Evolutionary conservation across 2,888 invertebrate genomes (phyloP).

Genomic region (Melanophora roralis): DNA sequence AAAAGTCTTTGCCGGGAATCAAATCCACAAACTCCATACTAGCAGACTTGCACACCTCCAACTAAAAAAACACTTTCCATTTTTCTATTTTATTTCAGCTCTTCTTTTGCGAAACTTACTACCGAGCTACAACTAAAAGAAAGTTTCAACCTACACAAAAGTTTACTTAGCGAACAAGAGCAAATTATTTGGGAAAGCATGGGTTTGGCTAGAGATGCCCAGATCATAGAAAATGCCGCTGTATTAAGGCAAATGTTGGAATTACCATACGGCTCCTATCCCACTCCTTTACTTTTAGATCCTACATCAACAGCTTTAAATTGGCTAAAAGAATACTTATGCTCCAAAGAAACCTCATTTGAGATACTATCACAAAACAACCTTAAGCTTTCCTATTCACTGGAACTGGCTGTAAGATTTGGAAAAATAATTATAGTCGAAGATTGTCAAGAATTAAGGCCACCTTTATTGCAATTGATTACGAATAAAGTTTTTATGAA

Average conservation of each 20-base stretch:
- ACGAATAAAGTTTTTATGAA: conserved; percentile 75
- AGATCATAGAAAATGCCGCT: conserved; percentile 76
- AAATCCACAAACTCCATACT: too few species aligned
- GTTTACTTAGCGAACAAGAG: conserved; percentile 75
- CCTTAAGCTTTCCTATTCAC: conserved; percentile 83
- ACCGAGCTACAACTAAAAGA: conserved; percentile 68
- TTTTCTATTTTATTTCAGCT: conserved; percentile 56
- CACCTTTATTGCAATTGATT: conserved; percentile 76
- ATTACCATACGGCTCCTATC: conserved; percentile 71
- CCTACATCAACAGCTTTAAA: conserved; percentile 89
- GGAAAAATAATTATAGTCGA: conserved; percentile 93
- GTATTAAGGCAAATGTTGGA: conserved; percentile 73
- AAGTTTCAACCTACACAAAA: conserved; percentile 69
- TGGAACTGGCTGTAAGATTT: conserved; percentile 86
- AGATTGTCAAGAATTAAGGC: conserved; percentile 79
- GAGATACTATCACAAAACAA: conserved; percentile 89
- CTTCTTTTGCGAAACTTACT: conserved; percentile 67
- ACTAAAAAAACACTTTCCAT: not conserved
- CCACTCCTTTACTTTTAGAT: conserved; percentile 90
- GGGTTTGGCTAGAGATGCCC: conserved; percentile 76
- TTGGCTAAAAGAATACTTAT: conserved; percentile 88
- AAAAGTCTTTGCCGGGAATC: too few species aligned
- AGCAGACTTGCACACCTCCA: too few species aligned
- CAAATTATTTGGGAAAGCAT: conserved; percentile 79
- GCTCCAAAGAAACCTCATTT: conserved; percentile 79